Evolutionary conservation across 35 echinoderm and acorn worm genomes (phyloP).

Genomic region (Apostichopus californicus): DNA sequence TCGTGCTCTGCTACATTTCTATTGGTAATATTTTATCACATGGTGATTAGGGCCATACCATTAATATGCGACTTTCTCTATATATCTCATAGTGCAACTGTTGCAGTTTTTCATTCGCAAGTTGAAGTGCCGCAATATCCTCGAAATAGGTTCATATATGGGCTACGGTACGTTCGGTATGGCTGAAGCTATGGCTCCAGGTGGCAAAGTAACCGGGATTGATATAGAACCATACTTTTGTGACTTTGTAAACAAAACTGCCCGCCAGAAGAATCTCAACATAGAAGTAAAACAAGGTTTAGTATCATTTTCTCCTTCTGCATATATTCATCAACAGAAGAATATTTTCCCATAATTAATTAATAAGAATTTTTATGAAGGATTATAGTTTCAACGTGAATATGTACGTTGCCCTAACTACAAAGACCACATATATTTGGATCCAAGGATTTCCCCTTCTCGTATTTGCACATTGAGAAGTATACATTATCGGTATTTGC

Average conservation of each 20-base stretch:
- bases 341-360: background rate
- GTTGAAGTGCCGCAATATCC: background rate
- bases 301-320: background rate
- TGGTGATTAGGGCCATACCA: too few relatives aligned
- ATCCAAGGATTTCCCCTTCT: too few relatives aligned
- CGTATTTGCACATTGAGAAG: too few relatives aligned
- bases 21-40: too few relatives aligned
- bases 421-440: too few relatives aligned
- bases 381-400: background rate
- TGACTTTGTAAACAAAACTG: conserved; percentile 23
- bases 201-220: conserved; percentile 21
- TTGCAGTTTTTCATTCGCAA: conserved; percentile 18
- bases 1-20: too few relatives aligned
- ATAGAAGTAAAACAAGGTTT: conserved; percentile 34
- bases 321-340: background rate
- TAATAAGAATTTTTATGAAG: background rate
- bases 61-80: background rate
- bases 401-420: too few relatives aligned
- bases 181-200: conserved; percentile 39
- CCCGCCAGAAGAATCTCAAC: background rate
- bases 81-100: background rate
- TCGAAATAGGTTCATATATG: conserved; percentile 15
- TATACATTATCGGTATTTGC: too few relatives aligned
- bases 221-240: conserved; percentile 3
- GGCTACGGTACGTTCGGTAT: conserved; percentile 23